Base-by-base conservation (phyloP, 2,888 invertebrate species). In the Drosophila monieri region DNA sequence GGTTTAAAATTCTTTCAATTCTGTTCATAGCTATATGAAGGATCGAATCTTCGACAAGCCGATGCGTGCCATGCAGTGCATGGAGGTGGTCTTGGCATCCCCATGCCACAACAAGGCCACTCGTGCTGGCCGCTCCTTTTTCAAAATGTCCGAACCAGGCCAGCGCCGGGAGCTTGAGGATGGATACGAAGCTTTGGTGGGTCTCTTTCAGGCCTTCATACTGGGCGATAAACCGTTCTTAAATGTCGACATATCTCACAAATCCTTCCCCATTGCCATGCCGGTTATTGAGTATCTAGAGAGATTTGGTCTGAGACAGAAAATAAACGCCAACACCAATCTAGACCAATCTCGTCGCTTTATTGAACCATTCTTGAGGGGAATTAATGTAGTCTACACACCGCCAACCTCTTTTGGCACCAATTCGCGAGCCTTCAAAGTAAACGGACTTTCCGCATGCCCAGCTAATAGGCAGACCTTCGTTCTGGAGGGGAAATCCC, bases 141-240 rank as follows among this genome's bases (percentile, higher is more conserved):
- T 96, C 91, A 94, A 94, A 27, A 92, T 92, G 3, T 93, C 94
- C 0, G 14, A 44, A 0, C 15, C 60, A 1, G 30, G 37, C 0
- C 12, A 70, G 0, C 30, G 67, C 0, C n/a, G 6, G 0, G 93
- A 93, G 87, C 92, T 99, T 9, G 94, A 95, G 0, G 95, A 94
- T 49, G 97, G 98, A 0, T 93, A 97, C 83, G 97, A 98, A 90
- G 94, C 98, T 88, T 98, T 98, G 96, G 94, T 96, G 65, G 99
- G 99, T 5, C 94, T 97, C 0, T 99, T 97, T 92, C 98, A 98
- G 91, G 96, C 97, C 8, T 97, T 97, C 0, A 94, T 97, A 72
- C 94, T 98, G 55, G 98, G 98, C 10, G 96, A 97, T 94, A 94
- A 94, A 78, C 96, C 97, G 54, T 96, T 95, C 90, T 92, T 99